Base-by-base conservation (phyloP, 2,797 vertebrate genomes). In the Mionectes olivaceus region DNA sequence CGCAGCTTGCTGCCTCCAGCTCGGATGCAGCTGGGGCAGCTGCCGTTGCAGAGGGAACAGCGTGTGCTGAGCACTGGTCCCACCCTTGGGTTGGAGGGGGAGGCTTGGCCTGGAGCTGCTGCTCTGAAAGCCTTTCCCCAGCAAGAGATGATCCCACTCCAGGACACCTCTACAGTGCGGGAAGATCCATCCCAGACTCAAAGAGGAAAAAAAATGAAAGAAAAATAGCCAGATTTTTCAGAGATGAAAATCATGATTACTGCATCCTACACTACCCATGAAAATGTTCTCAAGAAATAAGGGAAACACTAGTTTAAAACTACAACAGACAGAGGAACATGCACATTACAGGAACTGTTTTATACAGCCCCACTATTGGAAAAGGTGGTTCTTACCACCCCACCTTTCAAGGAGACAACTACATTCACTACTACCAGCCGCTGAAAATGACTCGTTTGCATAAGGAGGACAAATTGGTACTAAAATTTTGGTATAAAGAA, bases 61-160 rank as follows among this genome's bases (percentile, higher is more conserved):
- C 2, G 19, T 28, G 56, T 7, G 30, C 71, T 1, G 0, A 75
- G 52, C 25, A 43, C 21, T 6, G 35, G 44, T 63, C 23, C 74
- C 70, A 49, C 16, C 18, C 7, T 1, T 7, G 14, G 39, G n/a
- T 3, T 9, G 4, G 3, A 63, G 13, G 15, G 27, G 49, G 13
- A 89, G 15, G 24, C n/a, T 24, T 63, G 28, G 28, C 44, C 43
- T 69, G 35, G 21, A 52, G 44, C 19, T 37, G 19, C n/a, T 77
- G 53, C 39, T 86, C 28, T 6, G 0, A 65, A 86, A 43, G 15
- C 55, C 67, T 21, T 44, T 69, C n/a, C 37, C 13, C 33, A 83
- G 65, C n/a, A 80, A 57, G 18, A 80, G 25, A 23, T 46, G 8
- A 12, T 64, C 57, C 70, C n/a, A 71, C 46, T 15, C 39, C 19